Evolutionary conservation across 2,888 invertebrate genomes (phyloP).

Genomic region (Ornithoptera priamus): DNA sequence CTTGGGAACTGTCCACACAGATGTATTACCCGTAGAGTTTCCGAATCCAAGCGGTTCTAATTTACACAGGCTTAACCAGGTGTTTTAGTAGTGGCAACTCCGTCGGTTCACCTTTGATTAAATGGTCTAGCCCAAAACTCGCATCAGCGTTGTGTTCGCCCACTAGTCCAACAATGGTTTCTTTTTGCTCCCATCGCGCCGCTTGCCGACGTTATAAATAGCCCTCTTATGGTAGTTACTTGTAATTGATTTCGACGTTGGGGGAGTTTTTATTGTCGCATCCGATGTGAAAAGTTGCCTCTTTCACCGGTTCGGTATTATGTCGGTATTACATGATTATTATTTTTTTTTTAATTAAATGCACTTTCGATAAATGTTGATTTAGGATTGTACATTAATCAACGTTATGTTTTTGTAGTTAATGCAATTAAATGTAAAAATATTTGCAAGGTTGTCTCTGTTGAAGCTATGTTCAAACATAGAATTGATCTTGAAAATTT

Average conservation of each 20-base stretch:
- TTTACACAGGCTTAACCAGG: conserved; percentile 48
- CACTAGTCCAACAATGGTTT: conserved; percentile 11
- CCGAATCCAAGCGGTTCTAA: conserved; percentile 1
- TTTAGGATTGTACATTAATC: background rate
- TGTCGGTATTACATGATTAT: background rate
- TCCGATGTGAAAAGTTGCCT: conserved; percentile 1
- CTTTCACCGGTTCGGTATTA: background rate
- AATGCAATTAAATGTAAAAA: background rate
- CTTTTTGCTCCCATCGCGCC: conserved; percentile 3
- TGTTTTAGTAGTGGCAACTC: conserved; percentile 55
- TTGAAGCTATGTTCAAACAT: background rate
- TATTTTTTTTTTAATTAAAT: background rate
- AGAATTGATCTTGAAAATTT: conserved; percentile 2
- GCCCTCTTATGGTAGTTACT: conserved; percentile 3
- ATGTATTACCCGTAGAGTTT: background rate
- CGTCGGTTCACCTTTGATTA: conserved; percentile 65
- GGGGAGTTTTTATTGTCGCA: conserved; percentile 8
- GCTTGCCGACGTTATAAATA: conserved; percentile 13
- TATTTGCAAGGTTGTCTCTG: background rate
- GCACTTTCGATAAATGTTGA: background rate
- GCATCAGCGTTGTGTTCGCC: conserved; percentile 47
- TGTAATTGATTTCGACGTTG: conserved; percentile 14
- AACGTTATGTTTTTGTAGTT: background rate
- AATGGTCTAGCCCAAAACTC: conserved; percentile 52
- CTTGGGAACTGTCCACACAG: too few species aligned